A percentile compares a stretch with the other conserved stretches of the same genome.
Evolutionary conservation across 2,113 vertebrate species (phyloP).

Genomic region (Spea bombifrons): DNA sequence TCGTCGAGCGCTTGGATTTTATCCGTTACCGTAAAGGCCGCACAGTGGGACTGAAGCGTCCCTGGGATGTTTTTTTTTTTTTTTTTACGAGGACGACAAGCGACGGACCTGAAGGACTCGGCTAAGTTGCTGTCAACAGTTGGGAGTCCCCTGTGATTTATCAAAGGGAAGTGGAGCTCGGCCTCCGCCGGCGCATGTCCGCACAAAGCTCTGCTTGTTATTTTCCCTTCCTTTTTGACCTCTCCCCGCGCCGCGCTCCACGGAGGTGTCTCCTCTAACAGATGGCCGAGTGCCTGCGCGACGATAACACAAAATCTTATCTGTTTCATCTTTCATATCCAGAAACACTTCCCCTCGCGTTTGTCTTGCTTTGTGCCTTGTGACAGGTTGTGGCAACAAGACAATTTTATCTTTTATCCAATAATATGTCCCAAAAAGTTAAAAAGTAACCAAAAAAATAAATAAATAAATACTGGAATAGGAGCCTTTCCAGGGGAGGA

Average conservation of each 20-base stretch:
- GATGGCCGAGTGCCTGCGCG: conserved; percentile 23
- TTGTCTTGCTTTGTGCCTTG: conserved; percentile 3
- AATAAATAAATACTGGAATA: no score
- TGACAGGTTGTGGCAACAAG: background rate
- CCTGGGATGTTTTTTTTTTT: background rate
- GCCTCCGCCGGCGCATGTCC: background rate
- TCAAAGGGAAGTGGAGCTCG: background rate
- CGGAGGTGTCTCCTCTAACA: conserved; percentile 11
- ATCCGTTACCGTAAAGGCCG: no score
- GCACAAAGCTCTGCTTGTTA: conserved; percentile 10
- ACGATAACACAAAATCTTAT: conserved; percentile 24
- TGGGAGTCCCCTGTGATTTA: conserved; percentile 1
- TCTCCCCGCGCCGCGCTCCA: background rate
- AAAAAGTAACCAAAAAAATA: no score
- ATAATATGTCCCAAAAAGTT: no score
- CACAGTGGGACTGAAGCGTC: conserved; percentile 7
- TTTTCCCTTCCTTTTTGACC: conserved; percentile 10
- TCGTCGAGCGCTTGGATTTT: no score
- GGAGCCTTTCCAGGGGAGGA: no score
- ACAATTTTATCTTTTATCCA: no score
- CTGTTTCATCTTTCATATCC: conserved; percentile 25
- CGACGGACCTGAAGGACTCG: background rate
- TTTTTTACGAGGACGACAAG: background rate
- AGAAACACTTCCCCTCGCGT: conserved; percentile 15
- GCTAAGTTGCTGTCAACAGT: conserved; percentile 17